Percentiles rank a stretch among this genome's conserved stretches.
Conservation (phyloP, 2,888 invertebrate genomes). For the Phengaris alcon region DNA sequence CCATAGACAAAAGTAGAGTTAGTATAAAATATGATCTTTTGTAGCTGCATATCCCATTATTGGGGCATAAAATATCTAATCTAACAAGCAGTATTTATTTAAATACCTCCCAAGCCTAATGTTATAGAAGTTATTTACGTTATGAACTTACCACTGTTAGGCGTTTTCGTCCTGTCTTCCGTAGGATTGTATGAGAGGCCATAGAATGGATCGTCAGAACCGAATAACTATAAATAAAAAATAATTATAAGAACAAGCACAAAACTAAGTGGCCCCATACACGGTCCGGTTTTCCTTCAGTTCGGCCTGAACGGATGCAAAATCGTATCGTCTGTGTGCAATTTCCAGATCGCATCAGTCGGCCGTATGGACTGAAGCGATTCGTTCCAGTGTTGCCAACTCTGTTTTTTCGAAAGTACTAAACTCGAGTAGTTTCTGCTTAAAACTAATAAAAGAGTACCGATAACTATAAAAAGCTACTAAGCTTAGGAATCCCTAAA, state of each 20-base stretch:
- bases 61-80: background rate
- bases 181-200: slow-evolving; percentile 63
- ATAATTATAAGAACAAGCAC: slow-evolving; percentile 10
- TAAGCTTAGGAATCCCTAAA: too few relatives aligned
- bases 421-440: too few relatives aligned
- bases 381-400: too few relatives aligned
- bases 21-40: background rate
- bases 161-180: slow-evolving; percentile 61
- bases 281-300: too few relatives aligned
- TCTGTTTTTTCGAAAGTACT: too few relatives aligned
- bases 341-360: too few relatives aligned
- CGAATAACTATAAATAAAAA: slow-evolving; percentile 64
- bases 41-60: background rate
- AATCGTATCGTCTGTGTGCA: too few relatives aligned
- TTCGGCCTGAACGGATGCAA: too few relatives aligned
- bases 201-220: slow-evolving; percentile 75
- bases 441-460: too few relatives aligned
- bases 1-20: slow-evolving; percentile 17
- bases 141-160: slow-evolving; percentile 61
- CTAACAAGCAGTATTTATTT: slow-evolving; percentile 4
- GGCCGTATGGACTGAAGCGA: too few relatives aligned
- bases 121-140: slow-evolving; percentile 2
- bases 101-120: background rate
- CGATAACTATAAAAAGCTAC: too few relatives aligned
- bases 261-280: too few relatives aligned